These are phyloP conservation scores for Agonopterix arenella DNA, from an alignment of 2,888 invertebrate genomes.

Conservation along the genomic window DNA sequence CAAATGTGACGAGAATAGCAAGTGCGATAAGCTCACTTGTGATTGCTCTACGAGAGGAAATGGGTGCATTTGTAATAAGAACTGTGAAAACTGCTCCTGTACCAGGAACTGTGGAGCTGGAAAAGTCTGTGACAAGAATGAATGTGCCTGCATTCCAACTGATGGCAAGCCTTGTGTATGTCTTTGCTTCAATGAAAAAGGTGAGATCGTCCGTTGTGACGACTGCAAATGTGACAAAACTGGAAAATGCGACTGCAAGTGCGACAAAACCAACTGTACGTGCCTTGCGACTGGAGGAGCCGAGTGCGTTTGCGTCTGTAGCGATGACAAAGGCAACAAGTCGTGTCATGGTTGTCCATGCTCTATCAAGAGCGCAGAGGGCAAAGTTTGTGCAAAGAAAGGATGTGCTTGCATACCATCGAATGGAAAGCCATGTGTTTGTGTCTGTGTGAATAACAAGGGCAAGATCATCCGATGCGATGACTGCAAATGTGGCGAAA, in stretches of 20 bases:
- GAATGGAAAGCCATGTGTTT: slow-evolving; percentile 11
- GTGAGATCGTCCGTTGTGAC: slow-evolving; percentile 19
- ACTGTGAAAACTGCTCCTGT: slow-evolving; percentile 6
- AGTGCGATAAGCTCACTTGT: too few species aligned
- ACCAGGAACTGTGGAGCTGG: not conserved
- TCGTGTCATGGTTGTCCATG: too few species aligned
- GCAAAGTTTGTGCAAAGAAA: slow-evolving; percentile 15
- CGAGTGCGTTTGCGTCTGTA: slow-evolving; percentile 22
- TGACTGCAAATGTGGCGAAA: slow-evolving; percentile 17
- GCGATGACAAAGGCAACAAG: slow-evolving; percentile 10
- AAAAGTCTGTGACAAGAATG: slow-evolving; percentile 12
- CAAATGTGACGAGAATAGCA: slow-evolving; percentile 4
- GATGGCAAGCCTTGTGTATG: slow-evolving; percentile 23
- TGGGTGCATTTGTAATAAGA: too few species aligned
- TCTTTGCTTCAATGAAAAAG: slow-evolving; percentile 17
- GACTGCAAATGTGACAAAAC: slow-evolving; percentile 24
- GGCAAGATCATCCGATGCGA: not conserved
- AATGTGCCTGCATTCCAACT: slow-evolving; percentile 20
- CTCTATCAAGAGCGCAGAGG: too few species aligned
- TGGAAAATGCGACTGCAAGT: slow-evolving; percentile 16
- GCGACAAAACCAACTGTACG: slow-evolving; percentile 25
- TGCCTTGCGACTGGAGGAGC: slow-evolving; percentile 27
- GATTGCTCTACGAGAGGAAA: too few species aligned
- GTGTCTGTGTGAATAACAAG: too few species aligned
- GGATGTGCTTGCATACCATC: slow-evolving; percentile 11